A percentile compares a stretch with the other conserved stretches of the same genome.
phyloP scores from a whole-genome alignment of 2,113 vertebrate genomes.

The Budorcas taxicolor region DNA sequence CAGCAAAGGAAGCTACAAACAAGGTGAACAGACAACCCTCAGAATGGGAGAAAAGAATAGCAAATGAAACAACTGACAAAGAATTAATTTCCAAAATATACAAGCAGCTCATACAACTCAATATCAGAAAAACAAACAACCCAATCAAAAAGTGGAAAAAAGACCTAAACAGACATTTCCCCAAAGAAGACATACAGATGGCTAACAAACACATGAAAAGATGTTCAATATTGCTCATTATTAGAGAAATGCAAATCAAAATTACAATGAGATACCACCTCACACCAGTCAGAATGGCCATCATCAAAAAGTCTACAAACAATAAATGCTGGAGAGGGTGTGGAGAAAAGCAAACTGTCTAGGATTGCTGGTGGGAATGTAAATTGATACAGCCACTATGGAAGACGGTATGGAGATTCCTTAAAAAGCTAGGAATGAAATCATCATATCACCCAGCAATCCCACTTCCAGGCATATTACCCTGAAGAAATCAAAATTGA shows the following conservation, averaged over 20 bases:
- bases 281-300: background rate
- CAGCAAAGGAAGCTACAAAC: background rate
- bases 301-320: background rate
- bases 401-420: background rate
- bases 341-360: background rate
- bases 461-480: background rate
- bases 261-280: background rate
- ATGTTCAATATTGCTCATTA: background rate
- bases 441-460: background rate
- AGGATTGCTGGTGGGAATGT: background rate
- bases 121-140: background rate
- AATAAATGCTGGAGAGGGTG: background rate
- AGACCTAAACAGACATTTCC: background rate
- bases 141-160: background rate
- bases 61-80: background rate
- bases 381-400: background rate
- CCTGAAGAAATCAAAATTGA: background rate
- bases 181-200: background rate
- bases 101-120: background rate
- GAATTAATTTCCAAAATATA: background rate
- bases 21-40: background rate
- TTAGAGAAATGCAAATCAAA: background rate
- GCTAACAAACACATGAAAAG: background rate
- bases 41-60: background rate
- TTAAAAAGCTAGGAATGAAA: background rate